Evolutionary conservation across 2,797 vertebrate genomes (phyloP), one percentile per base, ranked within the genome.

Genomic region (Sebastes ruberrimus): DNA sequence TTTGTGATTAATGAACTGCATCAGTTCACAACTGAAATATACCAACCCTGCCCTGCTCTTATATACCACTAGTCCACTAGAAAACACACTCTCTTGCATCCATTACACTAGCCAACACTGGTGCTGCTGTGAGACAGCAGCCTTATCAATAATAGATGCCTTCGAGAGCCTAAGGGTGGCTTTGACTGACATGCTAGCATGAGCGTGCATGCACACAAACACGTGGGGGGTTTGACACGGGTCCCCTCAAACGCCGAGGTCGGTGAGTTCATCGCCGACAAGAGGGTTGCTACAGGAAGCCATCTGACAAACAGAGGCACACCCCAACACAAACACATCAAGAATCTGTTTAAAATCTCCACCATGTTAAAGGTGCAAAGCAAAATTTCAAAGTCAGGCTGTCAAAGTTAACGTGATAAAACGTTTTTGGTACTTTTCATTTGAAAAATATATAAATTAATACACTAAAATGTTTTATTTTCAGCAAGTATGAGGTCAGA

Each of bases 71-170:
- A 6, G 10, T 27, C 28, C 35, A 4, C 33, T 64, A 42, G 27
- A 76, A 1, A 75, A 74, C 42, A 60, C 25, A 6, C 71, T 67
- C 60, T 42, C 33, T 57, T 66, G 69, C 84, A 46, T 80, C 65
- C 4, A n/a, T 76, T 83, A 60, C 38, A 81, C 68, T 62, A 74
- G 55, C 81, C 55, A 74, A 76, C 64, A 13, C 71, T n/a, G 65
- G 46, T 52, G 28, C 74, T 84, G 81, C 71, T 5, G 20, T 0
- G 49, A 52, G 76, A 86, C 78, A 73, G 62, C 33, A 13, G 76
- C 63, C 35, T 81, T 59, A 89, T 91, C 74, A 85, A 91, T 91
- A 89, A 88, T 89, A 80, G 80, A 93, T 91, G 71, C 59, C 69
- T 81, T 61, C 2, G 1, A 71, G 65, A 83, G 82, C 85, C 80